Conservation (phyloP, 2,113 vertebrate genomes). For the Gorsachius goisagi region DNA sequence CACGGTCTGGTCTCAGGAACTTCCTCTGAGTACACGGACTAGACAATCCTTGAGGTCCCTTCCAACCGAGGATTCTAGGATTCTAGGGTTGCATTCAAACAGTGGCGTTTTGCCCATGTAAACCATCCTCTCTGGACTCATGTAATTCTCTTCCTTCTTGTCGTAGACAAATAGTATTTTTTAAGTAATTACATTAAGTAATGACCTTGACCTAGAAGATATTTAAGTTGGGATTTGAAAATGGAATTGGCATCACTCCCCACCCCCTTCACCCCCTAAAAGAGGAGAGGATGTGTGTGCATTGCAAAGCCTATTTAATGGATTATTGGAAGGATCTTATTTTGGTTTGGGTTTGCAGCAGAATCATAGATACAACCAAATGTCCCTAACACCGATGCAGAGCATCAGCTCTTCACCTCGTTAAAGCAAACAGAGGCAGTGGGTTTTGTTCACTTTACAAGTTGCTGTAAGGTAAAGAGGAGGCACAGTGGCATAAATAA, state of each 20-base stretch:
- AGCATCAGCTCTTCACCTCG: not conserved
- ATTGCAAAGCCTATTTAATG: not conserved
- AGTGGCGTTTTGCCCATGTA: not conserved
- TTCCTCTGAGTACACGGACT: accelerated
- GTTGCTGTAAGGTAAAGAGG: not conserved
- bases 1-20: not conserved
- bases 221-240: not conserved
- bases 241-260: not conserved
- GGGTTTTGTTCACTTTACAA: not conserved
- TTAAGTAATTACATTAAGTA: not conserved
- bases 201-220: not conserved
- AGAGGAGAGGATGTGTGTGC: not conserved
- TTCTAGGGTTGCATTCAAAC: not conserved
- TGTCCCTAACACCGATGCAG: not conserved
- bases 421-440: not conserved
- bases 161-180: not conserved
- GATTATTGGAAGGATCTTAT: not conserved
- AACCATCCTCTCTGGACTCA: not conserved
- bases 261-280: not conserved
- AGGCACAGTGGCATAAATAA: not conserved
- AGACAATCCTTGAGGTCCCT: too few species aligned
- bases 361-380: not conserved
- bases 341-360: not conserved
- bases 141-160: not conserved
- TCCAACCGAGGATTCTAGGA: too few species aligned